Evolutionary conservation across 35 echinoderm and acorn worm species (phyloP), one percentile per base, ranked within the genome.

Genomic region (Apostichopus japonicus): DNA sequence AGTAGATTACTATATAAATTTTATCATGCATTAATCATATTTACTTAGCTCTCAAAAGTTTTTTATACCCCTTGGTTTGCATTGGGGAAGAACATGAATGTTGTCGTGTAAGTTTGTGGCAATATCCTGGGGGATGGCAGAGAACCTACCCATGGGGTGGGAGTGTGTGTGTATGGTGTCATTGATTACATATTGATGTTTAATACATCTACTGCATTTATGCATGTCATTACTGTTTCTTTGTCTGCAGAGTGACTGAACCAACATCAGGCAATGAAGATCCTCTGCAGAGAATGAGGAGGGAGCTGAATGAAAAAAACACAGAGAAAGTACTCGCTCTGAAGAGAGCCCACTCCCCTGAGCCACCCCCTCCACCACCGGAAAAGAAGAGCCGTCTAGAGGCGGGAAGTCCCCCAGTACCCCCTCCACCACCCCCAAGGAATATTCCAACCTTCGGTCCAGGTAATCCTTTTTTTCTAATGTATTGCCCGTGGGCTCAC

Each of bases 301-400:
- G 91, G 82, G 90, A 98, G 55, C 87, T 94, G 53, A 93, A 98
- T 10, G 96, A 95, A 67, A 95, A 95, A 92, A 95, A 93, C 54
- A 91, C 88, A 67, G 94, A 98, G 72, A 94, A 92, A 75, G 94
- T 92, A 33, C 71, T 95, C 3, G 82, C 82, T n/a, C 86, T 95
- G 33, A 98, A 98, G 86, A 95, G 96, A 51, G 90, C 96, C 53
- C 88, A 70, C 65, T 98, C 96, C 51, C 96, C 96, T 10, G 96
- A 98, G 8, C 96, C 96, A 21, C 94, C 94, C 5, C 96, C 96
- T 23, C 96, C 96, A 76, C 96, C 96, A 10, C 95, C 95, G 54
- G 84, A 93, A 10, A 93, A 93, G 83, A 93, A 93, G 71, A 77
- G 71, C 55, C 71, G 90, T 9, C 15, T 79, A 24, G 90, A 91